Evolutionary conservation across 2,888 invertebrate species (phyloP).

Genomic region (Cantharis nigra): DNA sequence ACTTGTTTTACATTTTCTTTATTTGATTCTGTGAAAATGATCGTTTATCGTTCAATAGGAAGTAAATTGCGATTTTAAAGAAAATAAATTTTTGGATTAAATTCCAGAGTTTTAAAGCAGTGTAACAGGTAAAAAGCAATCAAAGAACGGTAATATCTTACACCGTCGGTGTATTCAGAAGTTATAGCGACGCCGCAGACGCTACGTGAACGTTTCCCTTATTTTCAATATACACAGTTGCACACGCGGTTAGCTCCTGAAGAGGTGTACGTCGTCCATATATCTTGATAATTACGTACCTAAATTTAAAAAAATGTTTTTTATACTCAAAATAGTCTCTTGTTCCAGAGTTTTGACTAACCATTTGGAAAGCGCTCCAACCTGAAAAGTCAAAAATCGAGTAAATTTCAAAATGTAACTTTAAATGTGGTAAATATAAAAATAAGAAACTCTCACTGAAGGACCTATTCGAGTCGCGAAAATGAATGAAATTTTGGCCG

Average conservation of each 20-base stretch:
- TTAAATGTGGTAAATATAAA: background rate
- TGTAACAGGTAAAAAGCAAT: conserved; percentile 32
- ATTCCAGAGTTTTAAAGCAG: background rate
- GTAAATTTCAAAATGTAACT: background rate
- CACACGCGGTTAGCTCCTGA: conserved; percentile 29
- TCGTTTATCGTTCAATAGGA: background rate
- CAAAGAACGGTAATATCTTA: conserved; percentile 24
- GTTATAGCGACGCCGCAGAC: conserved; percentile 33
- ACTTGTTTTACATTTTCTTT: background rate
- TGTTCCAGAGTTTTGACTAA: background rate
- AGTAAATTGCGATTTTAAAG: background rate
- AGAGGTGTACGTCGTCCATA: conserved; percentile 15
- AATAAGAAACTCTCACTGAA: background rate
- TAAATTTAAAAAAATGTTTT: background rate
- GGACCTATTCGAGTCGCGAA: background rate
- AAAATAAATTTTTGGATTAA: background rate
- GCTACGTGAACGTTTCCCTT: conserved; percentile 29
- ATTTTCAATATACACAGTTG: conserved; percentile 29
- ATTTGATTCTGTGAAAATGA: background rate
- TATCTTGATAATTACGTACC: background rate
- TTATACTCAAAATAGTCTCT: background rate
- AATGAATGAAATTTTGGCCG: conserved; percentile 44
- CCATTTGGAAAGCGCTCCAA: background rate
- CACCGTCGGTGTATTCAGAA: conserved; percentile 20
- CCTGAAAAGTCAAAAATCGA: background rate